Conservation (phyloP, 2,888 invertebrate genomes). For the Orthonychiurus folsomi region DNA sequence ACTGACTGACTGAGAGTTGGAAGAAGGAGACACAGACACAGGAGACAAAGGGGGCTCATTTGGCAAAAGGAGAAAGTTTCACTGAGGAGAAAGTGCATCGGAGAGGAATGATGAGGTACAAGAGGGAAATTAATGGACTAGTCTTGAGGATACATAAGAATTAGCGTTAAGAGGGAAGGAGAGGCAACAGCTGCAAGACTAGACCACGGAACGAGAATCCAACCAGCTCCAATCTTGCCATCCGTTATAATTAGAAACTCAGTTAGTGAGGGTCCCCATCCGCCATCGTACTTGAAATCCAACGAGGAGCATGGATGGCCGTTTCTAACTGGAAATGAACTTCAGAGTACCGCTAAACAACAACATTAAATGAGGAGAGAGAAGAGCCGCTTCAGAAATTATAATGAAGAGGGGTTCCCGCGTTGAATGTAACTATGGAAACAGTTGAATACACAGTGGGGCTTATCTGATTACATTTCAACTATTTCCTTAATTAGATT, state of each 20-base stretch:
- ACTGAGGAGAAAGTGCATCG: slow-evolving; percentile 2
- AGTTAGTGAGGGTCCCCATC: neutral
- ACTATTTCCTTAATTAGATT: neutral
- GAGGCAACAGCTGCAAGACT: slow-evolving; percentile 9
- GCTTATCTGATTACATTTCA: neutral
- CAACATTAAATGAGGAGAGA: neutral
- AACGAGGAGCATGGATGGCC: too few species aligned
- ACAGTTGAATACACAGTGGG: neutral
- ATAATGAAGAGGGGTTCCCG: too few species aligned
- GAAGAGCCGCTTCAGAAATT: too few species aligned
- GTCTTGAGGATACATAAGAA: neutral
- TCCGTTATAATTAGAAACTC: neutral
- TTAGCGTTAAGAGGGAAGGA: slow-evolving; percentile 4
- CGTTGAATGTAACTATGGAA: neutral
- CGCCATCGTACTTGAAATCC: neutral
- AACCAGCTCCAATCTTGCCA: neutral
- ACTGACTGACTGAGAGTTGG: too few species aligned
- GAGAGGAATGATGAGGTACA: neutral
- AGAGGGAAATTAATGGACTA: slow-evolving; percentile 7
- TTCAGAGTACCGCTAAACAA: neutral
- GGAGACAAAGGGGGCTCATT: neutral
- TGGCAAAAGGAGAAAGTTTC: neutral
- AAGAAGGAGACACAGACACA: neutral
- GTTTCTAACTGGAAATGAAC: neutral
- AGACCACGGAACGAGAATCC: neutral